Conservation (phyloP, 2,113 vertebrate species). For the Larimichthys polyactis region DNA sequence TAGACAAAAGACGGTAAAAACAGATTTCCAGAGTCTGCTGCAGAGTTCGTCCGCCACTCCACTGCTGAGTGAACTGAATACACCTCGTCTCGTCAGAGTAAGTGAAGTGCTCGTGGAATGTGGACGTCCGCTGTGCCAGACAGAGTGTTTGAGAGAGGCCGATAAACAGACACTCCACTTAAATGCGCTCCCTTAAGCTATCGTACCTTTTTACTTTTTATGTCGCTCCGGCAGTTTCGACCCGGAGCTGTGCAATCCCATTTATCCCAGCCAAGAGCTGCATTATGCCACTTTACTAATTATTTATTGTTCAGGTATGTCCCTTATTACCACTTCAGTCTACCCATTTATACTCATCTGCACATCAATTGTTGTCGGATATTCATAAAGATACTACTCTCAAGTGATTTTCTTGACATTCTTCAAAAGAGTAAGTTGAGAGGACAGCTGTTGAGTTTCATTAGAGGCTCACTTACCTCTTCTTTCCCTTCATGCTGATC, state of each 20-base stretch:
- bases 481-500: neutral
- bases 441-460: neutral
- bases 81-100: neutral
- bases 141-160: neutral
- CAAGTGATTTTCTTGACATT: neutral
- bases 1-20: no score
- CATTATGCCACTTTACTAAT: conserved; percentile 5
- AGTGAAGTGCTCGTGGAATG: neutral
- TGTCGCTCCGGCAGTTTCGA: neutral
- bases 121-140: neutral
- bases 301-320: conserved; percentile 1
- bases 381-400: neutral
- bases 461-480: neutral
- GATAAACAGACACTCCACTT: conserved; percentile 4
- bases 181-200: neutral
- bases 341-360: neutral
- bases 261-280: neutral
- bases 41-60: neutral
- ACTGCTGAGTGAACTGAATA: neutral
- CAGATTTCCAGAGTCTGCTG: neutral
- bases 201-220: conserved; percentile 1
- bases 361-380: neutral
- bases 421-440: neutral
- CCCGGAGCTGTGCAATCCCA: conserved; percentile 7
- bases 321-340: neutral